Conservation (phyloP, 2,113 vertebrate genomes). For the Gambusia holbrooki region DNA sequence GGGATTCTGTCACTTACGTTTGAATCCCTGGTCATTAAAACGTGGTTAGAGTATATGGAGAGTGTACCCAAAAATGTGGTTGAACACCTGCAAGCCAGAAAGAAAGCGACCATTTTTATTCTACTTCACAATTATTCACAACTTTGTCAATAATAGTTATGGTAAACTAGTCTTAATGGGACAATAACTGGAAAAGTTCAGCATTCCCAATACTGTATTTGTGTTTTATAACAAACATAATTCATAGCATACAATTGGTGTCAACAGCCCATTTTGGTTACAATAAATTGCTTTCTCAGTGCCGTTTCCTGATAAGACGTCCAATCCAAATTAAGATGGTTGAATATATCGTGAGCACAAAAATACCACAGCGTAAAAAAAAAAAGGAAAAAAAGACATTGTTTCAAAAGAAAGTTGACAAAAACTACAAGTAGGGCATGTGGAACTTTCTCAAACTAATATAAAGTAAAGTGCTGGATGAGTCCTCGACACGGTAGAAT, state of each 20-base stretch:
- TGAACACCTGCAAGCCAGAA: too few relatives aligned
- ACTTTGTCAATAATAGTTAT: too few relatives aligned
- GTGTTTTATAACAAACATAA: background rate
- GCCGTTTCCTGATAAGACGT: background rate
- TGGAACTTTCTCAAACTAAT: conserved; percentile 14
- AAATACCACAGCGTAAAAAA: background rate
- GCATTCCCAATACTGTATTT: background rate
- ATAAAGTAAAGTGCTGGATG: conserved; percentile 10
- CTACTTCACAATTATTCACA: too few relatives aligned
- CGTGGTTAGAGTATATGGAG: too few relatives aligned
- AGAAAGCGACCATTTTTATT: too few relatives aligned
- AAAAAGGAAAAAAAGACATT: background rate
- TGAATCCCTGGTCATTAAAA: too few relatives aligned
- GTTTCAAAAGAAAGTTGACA: background rate
- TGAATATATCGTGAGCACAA: background rate
- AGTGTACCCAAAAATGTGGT: too few relatives aligned
- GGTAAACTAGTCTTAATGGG: background rate
- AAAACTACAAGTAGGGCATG: conserved; percentile 1
- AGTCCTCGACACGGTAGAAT: conserved; percentile 23
- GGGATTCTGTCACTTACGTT: too few relatives aligned
- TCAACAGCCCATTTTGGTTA: background rate
- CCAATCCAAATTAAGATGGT: background rate
- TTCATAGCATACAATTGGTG: background rate
- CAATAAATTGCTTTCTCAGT: background rate
- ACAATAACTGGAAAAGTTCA: background rate